These are phyloP conservation scores for Neostethus bicornis DNA, from an alignment of 2,797 vertebrate species.

Conservation along the genomic window DNA sequence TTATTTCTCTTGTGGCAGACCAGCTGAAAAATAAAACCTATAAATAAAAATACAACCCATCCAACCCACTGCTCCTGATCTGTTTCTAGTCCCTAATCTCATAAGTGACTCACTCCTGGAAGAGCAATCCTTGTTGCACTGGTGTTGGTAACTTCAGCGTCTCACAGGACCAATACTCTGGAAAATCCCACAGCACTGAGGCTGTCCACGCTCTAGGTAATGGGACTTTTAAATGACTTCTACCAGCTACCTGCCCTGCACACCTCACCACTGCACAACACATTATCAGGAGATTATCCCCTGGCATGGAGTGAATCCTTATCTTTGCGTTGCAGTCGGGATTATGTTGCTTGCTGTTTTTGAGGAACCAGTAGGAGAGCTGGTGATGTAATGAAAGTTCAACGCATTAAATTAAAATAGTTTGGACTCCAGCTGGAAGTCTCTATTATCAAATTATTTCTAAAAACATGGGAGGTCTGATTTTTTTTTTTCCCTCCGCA, in stretches of 20 bases:
- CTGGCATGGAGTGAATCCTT: conserved; percentile 52
- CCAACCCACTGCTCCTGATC: conserved; percentile 35
- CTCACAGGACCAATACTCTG: conserved; percentile 57
- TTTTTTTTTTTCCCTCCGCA: conserved; percentile 39
- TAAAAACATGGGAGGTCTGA: conserved; percentile 19
- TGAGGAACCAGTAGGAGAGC: conserved; percentile 29
- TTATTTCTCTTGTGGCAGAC: conserved; percentile 21
- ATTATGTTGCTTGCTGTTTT: conserved; percentile 54
- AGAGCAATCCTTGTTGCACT: conserved; percentile 27
- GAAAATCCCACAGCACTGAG: conserved; percentile 46
- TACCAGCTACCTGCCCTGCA: conserved; percentile 50
- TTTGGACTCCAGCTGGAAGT: conserved; percentile 26
- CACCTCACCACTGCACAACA: conserved; percentile 44
- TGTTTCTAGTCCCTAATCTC: conserved; percentile 42
- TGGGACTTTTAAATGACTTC: conserved; percentile 58
- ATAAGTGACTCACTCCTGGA: conserved; percentile 37
- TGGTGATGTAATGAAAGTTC: conserved; percentile 51
- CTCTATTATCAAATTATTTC: conserved; percentile 26
- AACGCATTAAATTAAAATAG: conserved; percentile 42
- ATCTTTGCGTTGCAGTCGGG: conserved; percentile 69
- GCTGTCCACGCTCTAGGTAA: conserved; percentile 49
- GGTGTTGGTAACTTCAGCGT: conserved; percentile 51
- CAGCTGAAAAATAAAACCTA: conserved; percentile 26
- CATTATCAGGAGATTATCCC: conserved; percentile 69
- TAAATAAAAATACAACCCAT: conserved; percentile 19